Percentiles rank a stretch among this genome's conserved stretches.
These are phyloP conservation scores for Hydrotaea diabolus DNA, from an alignment of 2,888 invertebrate species.

Conservation along the genomic window DNA sequence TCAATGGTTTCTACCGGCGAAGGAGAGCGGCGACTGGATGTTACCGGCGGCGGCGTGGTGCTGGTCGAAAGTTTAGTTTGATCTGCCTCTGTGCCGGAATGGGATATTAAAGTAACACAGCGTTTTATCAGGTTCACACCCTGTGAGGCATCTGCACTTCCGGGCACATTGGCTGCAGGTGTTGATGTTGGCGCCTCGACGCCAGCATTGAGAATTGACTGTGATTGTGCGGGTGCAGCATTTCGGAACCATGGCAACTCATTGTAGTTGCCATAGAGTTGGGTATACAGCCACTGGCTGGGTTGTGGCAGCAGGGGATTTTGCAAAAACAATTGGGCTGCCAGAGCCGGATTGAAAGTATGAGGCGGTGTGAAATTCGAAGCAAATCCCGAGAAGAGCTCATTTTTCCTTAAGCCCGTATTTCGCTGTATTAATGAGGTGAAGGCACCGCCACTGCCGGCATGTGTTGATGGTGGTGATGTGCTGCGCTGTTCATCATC, in stretches of 20 bases:
- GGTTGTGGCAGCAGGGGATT: slow-evolving; percentile 88
- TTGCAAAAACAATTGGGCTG: slow-evolving; percentile 88
- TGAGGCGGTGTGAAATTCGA: slow-evolving; percentile 78
- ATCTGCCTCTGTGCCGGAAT: slow-evolving; percentile 75
- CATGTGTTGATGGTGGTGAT: slow-evolving; percentile 74
- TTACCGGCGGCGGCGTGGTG: slow-evolving; percentile 79
- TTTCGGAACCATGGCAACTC: slow-evolving; percentile 86
- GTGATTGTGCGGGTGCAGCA: slow-evolving; percentile 71
- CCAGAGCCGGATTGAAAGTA: slow-evolving; percentile 83
- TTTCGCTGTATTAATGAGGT: slow-evolving; percentile 80
- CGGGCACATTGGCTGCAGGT: slow-evolving; percentile 48
- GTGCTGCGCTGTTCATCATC: slow-evolving; percentile 78
- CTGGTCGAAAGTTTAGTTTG: slow-evolving; percentile 78
- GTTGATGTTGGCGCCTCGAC: slow-evolving; percentile 29
- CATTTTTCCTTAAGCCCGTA: slow-evolving; percentile 70
- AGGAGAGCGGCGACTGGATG: slow-evolving; percentile 82
- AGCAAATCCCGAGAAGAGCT: slow-evolving; percentile 81
- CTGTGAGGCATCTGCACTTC: slow-evolving; percentile 67
- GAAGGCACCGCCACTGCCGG: slow-evolving; percentile 76
- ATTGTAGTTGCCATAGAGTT: slow-evolving; percentile 86
- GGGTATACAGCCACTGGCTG: slow-evolving; percentile 89
- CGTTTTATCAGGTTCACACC: slow-evolving; percentile 80
- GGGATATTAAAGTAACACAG: slow-evolving; percentile 78
- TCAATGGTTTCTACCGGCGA: slow-evolving; percentile 82
- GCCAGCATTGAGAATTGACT: slow-evolving; percentile 53